A percentile compares a stretch with the other conserved stretches of the same genome.
These are phyloP conservation scores for Macroteleia sp. DNA, from an alignment of 2,888 invertebrate species.

Conservation along the genomic window DNA sequence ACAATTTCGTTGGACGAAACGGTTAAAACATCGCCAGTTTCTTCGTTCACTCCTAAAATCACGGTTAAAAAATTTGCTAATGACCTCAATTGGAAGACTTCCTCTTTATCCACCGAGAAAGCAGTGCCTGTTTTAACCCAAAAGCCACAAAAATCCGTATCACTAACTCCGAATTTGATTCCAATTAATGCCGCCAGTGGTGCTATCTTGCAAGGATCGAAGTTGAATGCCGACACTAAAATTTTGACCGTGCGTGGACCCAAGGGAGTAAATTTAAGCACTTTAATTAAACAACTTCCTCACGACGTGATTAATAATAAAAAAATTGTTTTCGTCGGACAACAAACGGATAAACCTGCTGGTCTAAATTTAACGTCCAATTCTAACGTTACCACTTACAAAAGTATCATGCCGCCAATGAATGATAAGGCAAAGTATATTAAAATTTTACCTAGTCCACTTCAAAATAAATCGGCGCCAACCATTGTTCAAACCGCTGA, in stretches of 20 bases:
- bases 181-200: slow-evolving; percentile 20
- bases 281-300: slow-evolving; percentile 73
- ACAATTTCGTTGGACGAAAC: background rate
- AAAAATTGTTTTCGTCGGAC: slow-evolving; percentile 72
- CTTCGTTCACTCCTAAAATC: slow-evolving; percentile 58
- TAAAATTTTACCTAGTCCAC: slow-evolving; percentile 48
- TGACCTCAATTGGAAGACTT: slow-evolving; percentile 49
- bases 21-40: background rate
- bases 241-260: slow-evolving; percentile 71
- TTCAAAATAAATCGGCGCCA: background rate
- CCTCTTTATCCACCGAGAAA: background rate
- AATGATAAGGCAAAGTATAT: slow-evolving; percentile 38
- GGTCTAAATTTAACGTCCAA: background rate
- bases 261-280: slow-evolving; percentile 69
- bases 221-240: slow-evolving; percentile 64
- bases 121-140: slow-evolving; percentile 2
- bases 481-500: background rate
- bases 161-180: too few species aligned
- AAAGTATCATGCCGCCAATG: slow-evolving; percentile 43
- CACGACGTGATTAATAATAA: slow-evolving; percentile 69
- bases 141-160: slow-evolving; percentile 7
- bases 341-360: slow-evolving; percentile 58
- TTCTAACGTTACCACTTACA: slow-evolving; percentile 19
- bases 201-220: slow-evolving; percentile 25
- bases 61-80: slow-evolving; percentile 69